A percentile compares a stretch with the other conserved stretches of the same genome.
These are phyloP conservation scores for Rhadina sibilatrix DNA, from an alignment of 2,113 vertebrate genomes.

Conservation along the genomic window DNA sequence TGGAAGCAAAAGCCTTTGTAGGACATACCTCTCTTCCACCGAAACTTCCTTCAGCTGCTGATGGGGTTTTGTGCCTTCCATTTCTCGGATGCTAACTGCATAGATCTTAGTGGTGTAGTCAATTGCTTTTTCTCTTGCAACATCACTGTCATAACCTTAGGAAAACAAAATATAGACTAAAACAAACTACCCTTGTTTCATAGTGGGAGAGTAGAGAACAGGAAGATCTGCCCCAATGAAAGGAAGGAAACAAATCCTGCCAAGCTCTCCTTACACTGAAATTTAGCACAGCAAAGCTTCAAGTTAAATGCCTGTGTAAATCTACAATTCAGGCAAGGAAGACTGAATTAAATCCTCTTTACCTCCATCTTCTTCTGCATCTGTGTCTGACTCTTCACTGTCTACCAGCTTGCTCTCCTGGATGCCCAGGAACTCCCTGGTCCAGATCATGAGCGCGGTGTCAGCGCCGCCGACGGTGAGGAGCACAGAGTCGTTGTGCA, in stretches of 20 bases:
- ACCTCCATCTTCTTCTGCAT: slow-evolving; percentile 96
- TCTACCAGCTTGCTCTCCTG: slow-evolving; percentile 91
- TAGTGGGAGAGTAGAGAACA: background rate
- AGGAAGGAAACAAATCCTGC: background rate
- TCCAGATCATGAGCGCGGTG: slow-evolving; percentile 96
- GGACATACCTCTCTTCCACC: slow-evolving; percentile 88
- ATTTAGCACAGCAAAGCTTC: background rate
- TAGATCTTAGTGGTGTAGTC: slow-evolving; percentile 94
- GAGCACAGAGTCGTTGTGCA: slow-evolving; percentile 88
- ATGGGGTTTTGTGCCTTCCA: slow-evolving; percentile 93
- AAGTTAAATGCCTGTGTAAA: fast-evolving
- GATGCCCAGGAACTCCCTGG: slow-evolving; percentile 84
- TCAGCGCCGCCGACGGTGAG: slow-evolving; percentile 94
- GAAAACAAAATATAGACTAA: background rate
- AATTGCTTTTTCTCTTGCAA: slow-evolving; percentile 88
- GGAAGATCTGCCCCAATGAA: background rate
- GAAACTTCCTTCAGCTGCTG: slow-evolving; percentile 89
- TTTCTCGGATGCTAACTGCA: slow-evolving; percentile 89
- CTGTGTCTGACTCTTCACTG: slow-evolving; percentile 94
- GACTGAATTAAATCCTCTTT: background rate
- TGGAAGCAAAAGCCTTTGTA: background rate
- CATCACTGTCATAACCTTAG: slow-evolving; percentile 96
- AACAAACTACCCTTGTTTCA: background rate
- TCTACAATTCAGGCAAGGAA: background rate
- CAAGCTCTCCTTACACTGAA: background rate